Conservation (phyloP, 1,140 invertebrate genomes). For the Microplitis mediator region DNA sequence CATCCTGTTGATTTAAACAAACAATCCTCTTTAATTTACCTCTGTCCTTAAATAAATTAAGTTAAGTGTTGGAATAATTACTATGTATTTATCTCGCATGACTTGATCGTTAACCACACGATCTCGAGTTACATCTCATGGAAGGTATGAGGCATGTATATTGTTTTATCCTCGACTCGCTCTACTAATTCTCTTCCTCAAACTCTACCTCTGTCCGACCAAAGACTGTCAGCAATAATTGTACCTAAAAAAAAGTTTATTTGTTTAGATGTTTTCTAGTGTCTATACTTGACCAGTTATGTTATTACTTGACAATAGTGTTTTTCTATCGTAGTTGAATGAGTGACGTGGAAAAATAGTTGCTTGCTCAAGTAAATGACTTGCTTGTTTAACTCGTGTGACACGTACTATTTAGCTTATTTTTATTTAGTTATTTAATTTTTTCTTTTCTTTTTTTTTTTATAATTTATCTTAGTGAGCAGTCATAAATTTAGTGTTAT, state of each 20-base stretch:
- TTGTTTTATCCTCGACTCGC: background rate
- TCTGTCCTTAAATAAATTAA: background rate
- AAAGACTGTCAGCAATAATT: no score
- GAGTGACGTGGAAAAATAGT: constrained; percentile 34
- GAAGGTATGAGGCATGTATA: constrained; percentile 20
- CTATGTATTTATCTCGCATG: constrained; percentile 14
- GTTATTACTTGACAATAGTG: background rate
- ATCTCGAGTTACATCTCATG: constrained; percentile 4
- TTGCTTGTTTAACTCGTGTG: constrained; percentile 30
- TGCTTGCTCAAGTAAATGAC: constrained; percentile 53
- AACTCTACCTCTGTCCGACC: background rate
- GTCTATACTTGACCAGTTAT: background rate
- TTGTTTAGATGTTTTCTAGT: no score
- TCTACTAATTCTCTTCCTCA: background rate
- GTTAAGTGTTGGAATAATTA: constrained; percentile 19
- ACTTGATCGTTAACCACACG: background rate
- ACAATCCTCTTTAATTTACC: background rate
- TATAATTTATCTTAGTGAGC: background rate
- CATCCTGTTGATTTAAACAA: background rate
- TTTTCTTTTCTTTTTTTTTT: background rate
- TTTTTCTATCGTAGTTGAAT: constrained; percentile 23
- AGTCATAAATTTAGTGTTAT: constrained; percentile 8
- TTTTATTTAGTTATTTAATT: background rate
- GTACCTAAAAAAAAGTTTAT: no score
- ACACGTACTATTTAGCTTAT: background rate